Conservation (phyloP, 2,797 vertebrate species). For the Scyliorhinus canicula region DNA sequence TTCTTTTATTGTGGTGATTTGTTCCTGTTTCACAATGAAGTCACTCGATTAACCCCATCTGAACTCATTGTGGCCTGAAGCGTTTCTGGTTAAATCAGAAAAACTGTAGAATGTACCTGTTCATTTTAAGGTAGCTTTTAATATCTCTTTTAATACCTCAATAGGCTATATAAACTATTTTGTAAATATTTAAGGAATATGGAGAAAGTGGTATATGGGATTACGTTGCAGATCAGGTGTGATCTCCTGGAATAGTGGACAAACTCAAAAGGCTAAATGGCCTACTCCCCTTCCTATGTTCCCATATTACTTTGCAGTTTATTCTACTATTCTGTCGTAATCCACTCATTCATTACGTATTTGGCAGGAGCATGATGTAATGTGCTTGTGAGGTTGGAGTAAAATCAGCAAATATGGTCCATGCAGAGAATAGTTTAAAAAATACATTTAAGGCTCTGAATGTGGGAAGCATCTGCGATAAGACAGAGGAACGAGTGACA, state of each 20-base stretch:
- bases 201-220: not conserved
- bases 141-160: not conserved
- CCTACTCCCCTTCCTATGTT: not conserved
- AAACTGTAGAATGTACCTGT: not conserved
- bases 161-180: not conserved
- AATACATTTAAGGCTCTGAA: too few relatives aligned
- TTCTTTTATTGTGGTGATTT: not conserved
- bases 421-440: too few relatives aligned
- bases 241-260: not conserved
- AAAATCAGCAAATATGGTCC: not conserved
- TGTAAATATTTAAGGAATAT: not conserved
- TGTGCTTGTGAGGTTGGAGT: not conserved
- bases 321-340: not conserved
- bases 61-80: not conserved
- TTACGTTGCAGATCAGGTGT: not conserved
- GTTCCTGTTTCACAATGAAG: not conserved
- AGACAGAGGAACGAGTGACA: too few relatives aligned
- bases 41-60: not conserved
- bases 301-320: not conserved
- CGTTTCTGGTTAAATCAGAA: not conserved
- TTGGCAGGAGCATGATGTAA: not conserved
- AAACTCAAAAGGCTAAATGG: not conserved
- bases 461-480: too few relatives aligned
- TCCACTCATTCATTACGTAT: not conserved
- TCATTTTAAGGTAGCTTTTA: too few relatives aligned